Percentiles rank a stretch among this genome's conserved stretches.
phyloP scores from a whole-genome alignment of 2,797 vertebrate genomes.

The Protosalanx chinensis region DNA sequence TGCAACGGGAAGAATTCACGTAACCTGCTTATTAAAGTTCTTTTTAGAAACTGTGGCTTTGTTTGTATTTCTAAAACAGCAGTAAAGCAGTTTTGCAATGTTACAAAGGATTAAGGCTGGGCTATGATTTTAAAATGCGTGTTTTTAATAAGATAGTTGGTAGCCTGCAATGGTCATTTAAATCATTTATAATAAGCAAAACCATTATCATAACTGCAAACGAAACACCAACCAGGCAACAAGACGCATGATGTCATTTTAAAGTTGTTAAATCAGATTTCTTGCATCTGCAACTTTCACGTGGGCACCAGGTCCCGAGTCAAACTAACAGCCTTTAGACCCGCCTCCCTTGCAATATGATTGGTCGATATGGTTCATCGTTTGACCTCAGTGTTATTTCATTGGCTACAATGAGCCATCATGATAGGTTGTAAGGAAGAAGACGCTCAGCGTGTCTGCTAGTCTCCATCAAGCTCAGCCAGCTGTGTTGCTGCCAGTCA shows the following conservation, averaged over 20 bases:
- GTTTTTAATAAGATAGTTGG: no score
- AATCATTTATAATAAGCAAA: neutral
- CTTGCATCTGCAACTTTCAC: conserved; percentile 22
- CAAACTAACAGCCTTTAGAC: conserved; percentile 49
- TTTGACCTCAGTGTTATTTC: conserved; percentile 1
- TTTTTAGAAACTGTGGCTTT: conserved; percentile 42
- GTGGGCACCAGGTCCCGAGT: conserved; percentile 33
- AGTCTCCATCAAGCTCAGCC: conserved; percentile 4
- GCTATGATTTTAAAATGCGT: no score
- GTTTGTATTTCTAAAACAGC: neutral
- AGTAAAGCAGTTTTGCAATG: neutral
- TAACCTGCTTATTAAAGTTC: conserved; percentile 53
- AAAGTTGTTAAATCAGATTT: no score
- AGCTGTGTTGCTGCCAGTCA: conserved; percentile 10
- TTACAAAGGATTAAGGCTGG: neutral
- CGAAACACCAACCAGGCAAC: neutral
- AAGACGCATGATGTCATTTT: no score
- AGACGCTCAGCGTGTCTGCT: conserved; percentile 42
- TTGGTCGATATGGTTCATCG: conserved; percentile 29
- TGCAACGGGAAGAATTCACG: conserved; percentile 26
- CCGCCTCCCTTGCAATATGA: conserved; percentile 9
- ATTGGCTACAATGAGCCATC: conserved; percentile 37
- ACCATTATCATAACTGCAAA: neutral
- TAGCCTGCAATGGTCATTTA: no score
- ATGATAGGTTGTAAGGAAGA: conserved; percentile 36